phyloP scores from a whole-genome alignment of 2,113 vertebrate species.

The Osmerus mordax region DNA sequence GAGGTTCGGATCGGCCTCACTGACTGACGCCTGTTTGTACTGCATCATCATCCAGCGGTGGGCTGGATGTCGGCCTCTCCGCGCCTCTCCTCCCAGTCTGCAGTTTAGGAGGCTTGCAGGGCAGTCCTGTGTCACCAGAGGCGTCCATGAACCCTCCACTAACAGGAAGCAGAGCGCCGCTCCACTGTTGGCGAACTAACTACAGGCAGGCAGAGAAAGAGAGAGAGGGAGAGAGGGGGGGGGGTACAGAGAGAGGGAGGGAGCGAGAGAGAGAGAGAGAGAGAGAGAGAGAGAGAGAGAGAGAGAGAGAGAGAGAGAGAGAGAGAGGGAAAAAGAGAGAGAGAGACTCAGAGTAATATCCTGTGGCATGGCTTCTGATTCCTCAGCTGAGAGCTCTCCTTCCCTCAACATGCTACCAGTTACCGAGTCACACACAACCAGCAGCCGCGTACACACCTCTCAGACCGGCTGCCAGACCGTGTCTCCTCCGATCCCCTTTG shows the following conservation, averaged over 20 bases:
- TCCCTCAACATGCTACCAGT: constrained; percentile 47
- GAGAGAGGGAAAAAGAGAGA: constrained; percentile 13
- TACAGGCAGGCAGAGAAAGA: constrained; percentile 42
- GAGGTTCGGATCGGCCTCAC: background rate
- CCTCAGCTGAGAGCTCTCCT: constrained; percentile 42
- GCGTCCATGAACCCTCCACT: constrained; percentile 59
- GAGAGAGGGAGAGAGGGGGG: no score
- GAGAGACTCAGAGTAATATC: constrained; percentile 65
- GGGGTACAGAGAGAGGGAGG: no score
- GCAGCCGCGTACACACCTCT: constrained; percentile 12
- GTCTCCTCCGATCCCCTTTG: constrained; percentile 8
- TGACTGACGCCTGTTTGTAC: constrained; percentile 33
- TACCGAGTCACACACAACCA: constrained; percentile 38
- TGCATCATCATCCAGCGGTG: constrained; percentile 25
- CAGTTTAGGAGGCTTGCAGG: constrained; percentile 49
- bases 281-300: no score
- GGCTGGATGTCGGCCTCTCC: constrained; percentile 14
- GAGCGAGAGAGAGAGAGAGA: no score
- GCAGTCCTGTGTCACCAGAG: constrained; percentile 50
- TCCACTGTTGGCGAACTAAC: constrained; percentile 35
- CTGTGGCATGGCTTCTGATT: constrained; percentile 59
- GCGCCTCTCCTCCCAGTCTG: constrained; percentile 35
- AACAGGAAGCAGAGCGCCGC: constrained; percentile 64
- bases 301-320: no score
- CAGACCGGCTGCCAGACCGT: constrained; percentile 15